Base-by-base conservation (phyloP, 1,140 invertebrate genomes). In the Apis florea region DNA sequence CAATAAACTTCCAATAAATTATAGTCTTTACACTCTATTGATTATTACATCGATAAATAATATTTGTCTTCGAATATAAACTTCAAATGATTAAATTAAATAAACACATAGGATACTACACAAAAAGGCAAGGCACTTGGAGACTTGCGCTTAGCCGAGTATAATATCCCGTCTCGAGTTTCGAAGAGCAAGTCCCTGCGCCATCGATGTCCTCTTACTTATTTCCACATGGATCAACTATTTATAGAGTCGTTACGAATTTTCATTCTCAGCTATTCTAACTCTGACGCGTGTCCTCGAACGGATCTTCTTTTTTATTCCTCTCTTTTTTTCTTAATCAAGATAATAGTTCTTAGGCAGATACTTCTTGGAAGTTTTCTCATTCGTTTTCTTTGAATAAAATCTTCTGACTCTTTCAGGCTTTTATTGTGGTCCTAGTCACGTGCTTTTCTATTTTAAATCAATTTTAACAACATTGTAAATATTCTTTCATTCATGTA, bases 351-450 rank as follows among this genome's bases (percentile, higher is more conserved):
- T 58, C 24, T 70, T 70, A 26, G 76, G 61, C 61, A 80, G 13
- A 73, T n/a, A 40, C n/a, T 75, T 75, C 53, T 58, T 51, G 17
- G 40, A 80, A 80, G 79, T 61, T 31, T 54, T 17, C 24, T 53
- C 26, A 40, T 13, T 15, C 49, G 51, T 49, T 53, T 40, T 24
- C 47, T 21, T 49, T 12, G 21, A 67, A 24, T 8, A 13, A 40
- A 66, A 76, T 19, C 49, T 53, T n/a, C n/a, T n/a, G 12, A 21
- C 21, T 40, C 21, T 51, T 54, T 64, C 79, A 80, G 79, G 71
- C 40, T 80, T 80, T 67, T 67, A 80, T 80, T 56, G 71, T 80
- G 63, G n/a, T 80, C 79, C 71, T 80, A 58, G 40, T 58, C 79
- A 67, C 53, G 70, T 73, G 11, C 49, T 61, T 58, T 31, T 21